Evolutionary conservation across 2,113 vertebrate species (phyloP).

Genomic region (Monopterus albus): DNA sequence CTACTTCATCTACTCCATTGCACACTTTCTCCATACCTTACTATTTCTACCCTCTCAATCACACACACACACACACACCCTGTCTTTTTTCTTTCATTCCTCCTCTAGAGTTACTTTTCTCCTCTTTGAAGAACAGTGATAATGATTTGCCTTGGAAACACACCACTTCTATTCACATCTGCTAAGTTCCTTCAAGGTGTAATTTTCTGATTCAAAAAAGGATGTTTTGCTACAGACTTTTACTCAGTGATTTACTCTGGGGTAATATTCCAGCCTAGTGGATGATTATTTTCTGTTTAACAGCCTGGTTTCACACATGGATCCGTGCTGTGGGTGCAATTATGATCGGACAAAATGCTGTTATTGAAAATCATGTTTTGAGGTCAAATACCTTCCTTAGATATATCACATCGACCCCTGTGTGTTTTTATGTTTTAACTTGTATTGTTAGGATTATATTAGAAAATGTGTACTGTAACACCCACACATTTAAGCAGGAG

Average conservation of each 20-base stretch:
- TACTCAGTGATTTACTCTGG: conserved; percentile 48
- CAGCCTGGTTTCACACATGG: conserved; percentile 42
- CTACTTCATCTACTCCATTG: conserved; percentile 36
- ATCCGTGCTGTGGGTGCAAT: conserved; percentile 49
- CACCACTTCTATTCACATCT: conserved; percentile 39
- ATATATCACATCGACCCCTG: conserved; percentile 42
- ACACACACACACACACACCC: not conserved
- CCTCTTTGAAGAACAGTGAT: conserved; percentile 61
- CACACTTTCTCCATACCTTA: conserved; percentile 8
- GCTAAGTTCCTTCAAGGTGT: conserved; percentile 62
- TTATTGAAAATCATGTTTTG: conserved; percentile 52
- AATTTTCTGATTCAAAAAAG: conserved; percentile 61
- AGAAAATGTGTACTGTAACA: conserved; percentile 37
- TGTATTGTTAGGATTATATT: conserved; percentile 46
- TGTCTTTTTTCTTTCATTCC: conserved; percentile 5
- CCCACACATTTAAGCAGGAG: conserved; percentile 54
- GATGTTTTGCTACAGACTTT: conserved; percentile 58
- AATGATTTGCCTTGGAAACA: conserved; percentile 63
- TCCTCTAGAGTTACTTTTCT: conserved; percentile 50
- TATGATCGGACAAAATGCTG: conserved; percentile 38
- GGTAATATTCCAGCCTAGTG: conserved; percentile 52
- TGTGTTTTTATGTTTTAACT: conserved; percentile 36
- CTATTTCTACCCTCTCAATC: conserved; percentile 39
- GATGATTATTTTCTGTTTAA: conserved; percentile 63
- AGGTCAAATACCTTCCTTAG: conserved; percentile 58